phyloP scores from a whole-genome alignment of 2,888 invertebrate genomes.

The Congeria kusceri region DNA sequence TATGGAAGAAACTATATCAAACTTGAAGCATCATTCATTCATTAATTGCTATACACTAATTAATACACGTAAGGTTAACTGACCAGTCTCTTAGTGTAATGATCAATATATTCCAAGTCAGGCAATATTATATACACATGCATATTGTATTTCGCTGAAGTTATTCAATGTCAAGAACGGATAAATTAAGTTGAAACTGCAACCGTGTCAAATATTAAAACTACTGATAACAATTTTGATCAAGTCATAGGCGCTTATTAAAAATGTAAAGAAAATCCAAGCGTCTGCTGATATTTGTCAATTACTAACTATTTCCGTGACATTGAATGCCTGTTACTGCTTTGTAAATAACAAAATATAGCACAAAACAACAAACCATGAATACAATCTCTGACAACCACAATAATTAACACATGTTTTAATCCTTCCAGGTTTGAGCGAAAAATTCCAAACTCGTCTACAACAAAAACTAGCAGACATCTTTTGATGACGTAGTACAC shows the following conservation, averaged over 20 bases:
- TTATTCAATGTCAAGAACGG: too few relatives aligned
- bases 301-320: background rate
- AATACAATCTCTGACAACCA: conserved; percentile 22
- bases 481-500: conserved; percentile 30
- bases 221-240: too few relatives aligned
- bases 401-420: conserved; percentile 1
- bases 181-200: too few relatives aligned
- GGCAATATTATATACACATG: too few relatives aligned
- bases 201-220: too few relatives aligned
- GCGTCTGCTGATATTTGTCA: background rate
- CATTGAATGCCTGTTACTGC: background rate
- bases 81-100: too few relatives aligned
- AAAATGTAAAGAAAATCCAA: background rate
- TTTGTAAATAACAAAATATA: background rate
- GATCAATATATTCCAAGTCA: too few relatives aligned
- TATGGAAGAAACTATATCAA: too few relatives aligned
- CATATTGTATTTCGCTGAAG: too few relatives aligned
- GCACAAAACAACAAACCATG: conserved; percentile 18
- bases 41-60: too few relatives aligned
- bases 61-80: too few relatives aligned
- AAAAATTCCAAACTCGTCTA: conserved; percentile 1
- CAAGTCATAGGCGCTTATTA: background rate
- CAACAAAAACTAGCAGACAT: conserved; percentile 58
- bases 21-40: too few relatives aligned
- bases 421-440: conserved; percentile 10